Evolutionary conservation across 1,140 invertebrate genomes (phyloP), one percentile per base, ranked within the genome.

Genomic region (Oedothorax gibbosus): DNA sequence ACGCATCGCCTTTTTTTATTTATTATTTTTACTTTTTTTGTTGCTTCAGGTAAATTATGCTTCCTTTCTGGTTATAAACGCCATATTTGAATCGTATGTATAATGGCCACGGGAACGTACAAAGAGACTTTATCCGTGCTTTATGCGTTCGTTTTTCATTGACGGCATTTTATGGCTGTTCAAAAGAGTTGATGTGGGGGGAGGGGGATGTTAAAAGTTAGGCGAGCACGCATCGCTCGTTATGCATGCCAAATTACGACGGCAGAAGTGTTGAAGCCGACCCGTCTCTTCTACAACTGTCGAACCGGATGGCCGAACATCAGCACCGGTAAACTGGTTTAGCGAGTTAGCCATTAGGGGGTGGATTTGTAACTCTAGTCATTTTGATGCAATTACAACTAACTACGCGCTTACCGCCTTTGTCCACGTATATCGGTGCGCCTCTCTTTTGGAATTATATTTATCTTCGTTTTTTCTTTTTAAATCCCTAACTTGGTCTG

Each of bases 291-390:
- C 60, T 81, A 35, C 56, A 71, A 71, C 18, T 54, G 35, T 68
- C 65, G 78, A 81, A 81, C 78, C 78, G 78, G 78, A 81, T 81
- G 80, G 57, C 68, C 60, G 80, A 73, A 50, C 68, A 73, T 64
- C 56, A 72, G 62, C 18, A 81, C 79, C 79, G 79, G 79, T 81
- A 81, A 82, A 82, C 80, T 82, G 80, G 80, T 82, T 82, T 82
- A 82, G 80, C 80, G 80, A 82, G 68, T 82, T 57, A 50, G 18
- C 80, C 69, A 82, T 82, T 82, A 82, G 80, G 73, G 80, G 80
- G 80, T 54, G 80, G 80, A 82, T 53, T 66, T 72, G 60, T 73
- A 82, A 82, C 80, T 72, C 57, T 12, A 73, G 35, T 82, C 80
- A 82, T 82, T 82, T 82, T 73, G 68, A 73, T 73, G 68, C 78